Base-by-base conservation (phyloP, 1,140 invertebrate genomes). In the Drosophila seguyi region DNA sequence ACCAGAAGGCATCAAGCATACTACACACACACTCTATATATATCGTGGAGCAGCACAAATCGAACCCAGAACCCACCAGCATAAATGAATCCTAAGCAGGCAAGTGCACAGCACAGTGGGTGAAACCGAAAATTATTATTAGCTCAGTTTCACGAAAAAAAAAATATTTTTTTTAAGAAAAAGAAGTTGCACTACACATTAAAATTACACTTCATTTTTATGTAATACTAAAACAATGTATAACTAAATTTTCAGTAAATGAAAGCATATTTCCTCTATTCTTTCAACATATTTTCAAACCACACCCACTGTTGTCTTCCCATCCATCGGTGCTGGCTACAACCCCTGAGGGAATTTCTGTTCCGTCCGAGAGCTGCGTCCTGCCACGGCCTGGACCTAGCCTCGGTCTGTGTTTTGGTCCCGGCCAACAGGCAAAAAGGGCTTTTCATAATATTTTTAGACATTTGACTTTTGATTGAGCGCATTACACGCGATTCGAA, bases 391-490 rank as follows among this genome's bases (percentile, higher is more conserved):
- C 44, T 58, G 66, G 61, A 66, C 61, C 29, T 36, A 16, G 31
- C 20, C 20, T 36, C 42, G 68, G 13, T 72, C 41, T 25, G 29
- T 34, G 29, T 34, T 41, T 57, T 36, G 50, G 50, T 41, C 65
- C 38, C 52, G 41, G 44, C 53, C 42, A 81, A 45, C 69, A 73
- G 69, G 53, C 69, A 84, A 81, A 55, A 88, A 90, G 62, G 85
- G 77, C 85, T 88, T 90, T 90, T 85, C 85, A 88, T 88, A 88
- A 88, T 88, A 88, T 88, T 88, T 88, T 88, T 88, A 85, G 85
- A 88, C 85, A 88, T 88, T 88, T 88, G 85, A 88, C 85, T 88
- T 88, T 88, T 88, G 85, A 88, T 88, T 88, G 85, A 88, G 85
- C 85, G 85, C 85, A 88, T 88, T 88, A 88, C 81, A 90, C 85